Evolutionary conservation across 1,140 invertebrate species (phyloP), one percentile per base, ranked within the genome.

Genomic region (Zaprionus gabonicus): DNA sequence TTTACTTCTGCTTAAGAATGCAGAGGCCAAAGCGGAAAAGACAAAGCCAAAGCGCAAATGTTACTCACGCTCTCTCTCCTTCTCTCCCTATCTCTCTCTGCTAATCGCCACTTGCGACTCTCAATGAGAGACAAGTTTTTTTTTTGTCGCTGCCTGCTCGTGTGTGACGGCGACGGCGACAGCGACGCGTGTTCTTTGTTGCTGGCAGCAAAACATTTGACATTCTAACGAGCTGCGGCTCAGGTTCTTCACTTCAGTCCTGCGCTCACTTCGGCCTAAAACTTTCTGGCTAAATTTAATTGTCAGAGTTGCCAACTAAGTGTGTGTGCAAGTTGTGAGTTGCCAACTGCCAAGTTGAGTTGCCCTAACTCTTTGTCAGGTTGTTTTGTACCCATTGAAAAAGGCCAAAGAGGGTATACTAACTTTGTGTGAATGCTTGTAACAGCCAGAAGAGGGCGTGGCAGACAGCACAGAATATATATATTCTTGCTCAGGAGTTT

Each of bases 201-300:
- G 60, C 44, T 25, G 59, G 13, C 9, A 23, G 27, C 38, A 49
- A 65, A 87, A 68, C 81, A 81, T 81, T 88, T 87, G 83, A 68
- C 83, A 88, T 87, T 88, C 88, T 74, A 84, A 69, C 56, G 27
- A 68, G 64, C 49, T 27, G 20, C 12, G 36, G 58, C 46, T 65
- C 49, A 36, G 36, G 27, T 34, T 34, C 36, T 62, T 28, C 23
- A 23, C 53, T 38, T 2, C n/a, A 36, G 31, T 63, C 34, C 2
- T 17, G 25, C 27, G 25, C 27, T 59, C 13, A 13, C 34, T 44
- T 12, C 41, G 17, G 41, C 15, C n/a, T 46, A 17, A 2, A 17
- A n/a, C 41, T 46, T 46, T 46, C 6, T 17, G 6, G 3, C 41
- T 46, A 46, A 17, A 46, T 46, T 46, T n/a, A 46, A 46, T 46